These are phyloP conservation scores for Macaca nemestrina DNA, from an alignment of 2,113 vertebrate species.

Conservation along the genomic window DNA sequence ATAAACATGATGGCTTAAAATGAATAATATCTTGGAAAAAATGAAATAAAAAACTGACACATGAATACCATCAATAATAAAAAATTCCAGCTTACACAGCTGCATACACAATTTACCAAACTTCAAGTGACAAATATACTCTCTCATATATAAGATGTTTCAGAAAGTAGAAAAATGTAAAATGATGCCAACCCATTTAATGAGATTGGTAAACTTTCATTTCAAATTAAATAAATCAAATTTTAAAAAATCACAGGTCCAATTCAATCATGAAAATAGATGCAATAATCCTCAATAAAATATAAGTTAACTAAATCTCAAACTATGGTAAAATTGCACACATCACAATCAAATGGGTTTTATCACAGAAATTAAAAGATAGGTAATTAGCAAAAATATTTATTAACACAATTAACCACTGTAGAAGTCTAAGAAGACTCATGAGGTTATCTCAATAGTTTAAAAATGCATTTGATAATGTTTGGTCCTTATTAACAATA, in stretches of 20 bases:
- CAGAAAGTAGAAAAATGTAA: neutral
- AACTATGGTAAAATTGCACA: neutral
- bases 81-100: neutral
- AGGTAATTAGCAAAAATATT: neutral
- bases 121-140: neutral
- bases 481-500: neutral
- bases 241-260: neutral
- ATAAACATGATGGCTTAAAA: neutral
- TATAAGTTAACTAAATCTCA: neutral
- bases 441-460: neutral
- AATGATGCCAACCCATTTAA: neutral
- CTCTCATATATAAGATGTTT: neutral
- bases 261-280: neutral
- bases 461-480: neutral
- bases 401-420: neutral
- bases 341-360: neutral
- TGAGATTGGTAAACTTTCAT: neutral
- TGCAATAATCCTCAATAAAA: neutral
- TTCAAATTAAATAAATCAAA: neutral
- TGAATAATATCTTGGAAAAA: neutral
- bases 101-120: neutral
- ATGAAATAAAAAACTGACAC: neutral
- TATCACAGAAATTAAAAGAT: neutral
- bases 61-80: neutral
- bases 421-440: neutral